Conservation (phyloP, 2,113 vertebrate species). For the Montifringilla adamsi region DNA sequence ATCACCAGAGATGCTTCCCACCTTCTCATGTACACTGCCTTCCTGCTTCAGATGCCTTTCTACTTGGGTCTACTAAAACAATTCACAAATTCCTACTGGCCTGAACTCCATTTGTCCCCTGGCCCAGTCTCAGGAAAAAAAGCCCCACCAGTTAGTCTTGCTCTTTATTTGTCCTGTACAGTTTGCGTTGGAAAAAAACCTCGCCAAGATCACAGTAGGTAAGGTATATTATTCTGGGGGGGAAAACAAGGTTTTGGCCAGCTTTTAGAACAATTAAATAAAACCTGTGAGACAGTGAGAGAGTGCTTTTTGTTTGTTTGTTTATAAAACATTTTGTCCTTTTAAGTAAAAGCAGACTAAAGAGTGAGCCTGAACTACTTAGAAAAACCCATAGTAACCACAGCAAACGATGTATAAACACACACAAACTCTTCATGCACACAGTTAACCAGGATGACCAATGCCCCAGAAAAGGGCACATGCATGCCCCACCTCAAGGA, state of each 20-base stretch:
- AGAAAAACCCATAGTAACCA: neutral
- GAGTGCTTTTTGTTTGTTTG: neutral
- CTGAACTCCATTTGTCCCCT: neutral
- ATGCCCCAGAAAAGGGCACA: neutral
- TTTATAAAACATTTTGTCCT: neutral
- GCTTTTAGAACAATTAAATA: neutral
- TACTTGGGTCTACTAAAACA: neutral
- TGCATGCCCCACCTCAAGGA: neutral
- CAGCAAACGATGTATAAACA: neutral
- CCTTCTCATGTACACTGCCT: accelerated
- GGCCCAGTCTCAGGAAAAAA: neutral
- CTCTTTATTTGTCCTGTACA: neutral
- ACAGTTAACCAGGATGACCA: neutral
- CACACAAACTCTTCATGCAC: neutral
- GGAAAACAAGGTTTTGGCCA: neutral
- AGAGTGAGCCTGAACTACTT: neutral
- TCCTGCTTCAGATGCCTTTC: neutral
- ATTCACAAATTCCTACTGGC: neutral
- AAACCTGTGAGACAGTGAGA: neutral
- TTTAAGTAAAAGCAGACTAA: neutral
- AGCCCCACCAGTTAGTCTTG: neutral
- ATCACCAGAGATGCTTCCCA: neutral
- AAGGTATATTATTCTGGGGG: neutral
- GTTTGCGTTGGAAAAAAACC: neutral
- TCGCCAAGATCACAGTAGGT: neutral